Evolutionary conservation across 1,140 invertebrate genomes (phyloP), one percentile per base, ranked within the genome.

Genomic region (Oryzaephilus surinamensis): DNA sequence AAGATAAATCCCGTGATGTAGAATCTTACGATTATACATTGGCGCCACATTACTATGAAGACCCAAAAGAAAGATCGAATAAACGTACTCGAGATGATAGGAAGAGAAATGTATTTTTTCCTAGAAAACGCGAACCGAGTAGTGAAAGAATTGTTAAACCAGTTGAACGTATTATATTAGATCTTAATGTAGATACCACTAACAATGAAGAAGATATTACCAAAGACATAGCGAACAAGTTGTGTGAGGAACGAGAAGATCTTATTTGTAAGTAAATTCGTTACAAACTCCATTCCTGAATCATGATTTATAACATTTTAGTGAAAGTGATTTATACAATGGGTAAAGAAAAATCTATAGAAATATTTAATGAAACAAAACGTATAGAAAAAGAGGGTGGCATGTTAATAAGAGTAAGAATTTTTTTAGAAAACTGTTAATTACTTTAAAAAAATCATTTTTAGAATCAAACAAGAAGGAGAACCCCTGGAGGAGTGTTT

Each of bases 401-500:
- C 15, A 80, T 92, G 76, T 67, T 87, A 55, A 81, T 85, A 38
- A 76, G 78, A 66, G 79, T 81, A 64, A 65, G 51, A 50, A 29
- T 31, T 14, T 39, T 6, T 23, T 11, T 24, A 32, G 24, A 27
- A 7, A 20, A 5, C n/a, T 23, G 15, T 14, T 34, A 37, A 20
- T 33, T 28, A 17, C 38, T 31, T 17, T 5, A 23, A 3, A 41
- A 26, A 50, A 38, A 45, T 38, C 30, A 53, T 49, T 56, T 62
- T 19, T 48, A 84, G 81, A 86, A 87, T 71, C 81, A 81, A 36
- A 78, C 72, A 19, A 71, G 86, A 36, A 71, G 85, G 42, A 71
- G 87, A 53, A 90, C 85, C 13, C 76, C 85, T 0, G 87, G 87
- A 4, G 87, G 87, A 27, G 74, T 90, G 41, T 91, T 80, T 60